phyloP scores from a whole-genome alignment of 1,140 invertebrate species.

The Lepidurus couesii region DNA sequence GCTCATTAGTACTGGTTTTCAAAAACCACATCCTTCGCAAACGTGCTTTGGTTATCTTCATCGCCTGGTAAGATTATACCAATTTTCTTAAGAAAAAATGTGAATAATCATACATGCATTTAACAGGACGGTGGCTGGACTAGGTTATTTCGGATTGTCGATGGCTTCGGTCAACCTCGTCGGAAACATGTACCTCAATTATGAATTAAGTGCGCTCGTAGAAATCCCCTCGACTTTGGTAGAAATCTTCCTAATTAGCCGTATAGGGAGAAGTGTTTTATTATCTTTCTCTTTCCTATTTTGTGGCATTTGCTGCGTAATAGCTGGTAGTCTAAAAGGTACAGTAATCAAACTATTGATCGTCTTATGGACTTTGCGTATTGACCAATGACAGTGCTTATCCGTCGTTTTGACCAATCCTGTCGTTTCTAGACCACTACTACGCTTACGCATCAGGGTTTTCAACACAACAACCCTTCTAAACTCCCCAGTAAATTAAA shows the following conservation, averaged over 20 bases:
- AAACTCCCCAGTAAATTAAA: no score
- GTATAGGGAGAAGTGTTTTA: slow-evolving; percentile 30
- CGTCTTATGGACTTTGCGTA: no score
- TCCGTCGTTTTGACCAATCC: no score
- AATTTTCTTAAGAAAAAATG: neutral
- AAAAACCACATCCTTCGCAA: slow-evolving; percentile 27
- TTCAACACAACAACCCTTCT: no score
- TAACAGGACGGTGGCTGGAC: neutral
- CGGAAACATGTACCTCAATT: slow-evolving; percentile 23
- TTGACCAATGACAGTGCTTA: no score
- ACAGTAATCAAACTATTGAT: no score
- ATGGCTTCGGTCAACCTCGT: neutral
- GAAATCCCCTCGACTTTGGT: slow-evolving; percentile 34
- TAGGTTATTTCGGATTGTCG: slow-evolving; percentile 29
- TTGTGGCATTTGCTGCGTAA: slow-evolving; percentile 5
- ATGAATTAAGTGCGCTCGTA: neutral
- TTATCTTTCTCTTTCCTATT: neutral
- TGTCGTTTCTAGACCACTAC: no score
- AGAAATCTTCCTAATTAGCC: slow-evolving; percentile 30
- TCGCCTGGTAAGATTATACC: slow-evolving; percentile 30
- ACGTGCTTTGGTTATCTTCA: slow-evolving; percentile 19
- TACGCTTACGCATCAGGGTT: no score
- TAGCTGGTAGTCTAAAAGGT: neutral
- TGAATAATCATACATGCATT: neutral
- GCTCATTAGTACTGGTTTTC: neutral